Conservation (phyloP, 2,888 invertebrate genomes). For the Polietes domitor region DNA sequence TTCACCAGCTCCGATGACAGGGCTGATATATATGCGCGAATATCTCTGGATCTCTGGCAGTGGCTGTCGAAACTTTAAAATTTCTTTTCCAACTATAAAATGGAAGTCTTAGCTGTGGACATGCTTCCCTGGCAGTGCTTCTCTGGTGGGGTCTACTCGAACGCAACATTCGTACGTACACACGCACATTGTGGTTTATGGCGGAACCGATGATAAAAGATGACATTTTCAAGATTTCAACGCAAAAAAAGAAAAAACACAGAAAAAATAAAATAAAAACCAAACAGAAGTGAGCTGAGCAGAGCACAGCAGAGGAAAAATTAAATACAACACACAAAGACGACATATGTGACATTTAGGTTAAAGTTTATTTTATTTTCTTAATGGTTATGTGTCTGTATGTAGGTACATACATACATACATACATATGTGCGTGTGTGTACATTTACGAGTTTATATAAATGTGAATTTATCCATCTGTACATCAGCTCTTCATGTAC, state of each 20-base stretch:
- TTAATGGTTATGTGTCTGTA: background rate
- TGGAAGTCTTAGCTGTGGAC: background rate
- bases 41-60: too few relatives aligned
- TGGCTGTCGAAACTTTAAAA: too few relatives aligned
- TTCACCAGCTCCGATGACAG: too few relatives aligned
- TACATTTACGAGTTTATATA: background rate
- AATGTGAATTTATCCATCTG: background rate
- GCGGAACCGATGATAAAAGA: constrained; percentile 36
- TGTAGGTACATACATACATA: background rate
- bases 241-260: too few relatives aligned
- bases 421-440: background rate
- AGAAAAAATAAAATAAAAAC: background rate
- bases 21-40: too few relatives aligned
- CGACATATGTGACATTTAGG: constrained; percentile 38
- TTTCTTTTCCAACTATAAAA: background rate
- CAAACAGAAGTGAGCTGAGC: background rate
- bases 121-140: constrained; percentile 14
- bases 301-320: background rate
- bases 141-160: too few relatives aligned
- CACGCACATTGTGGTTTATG: constrained; percentile 30
- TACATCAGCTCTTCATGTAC: background rate
- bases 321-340: constrained; percentile 31
- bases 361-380: constrained; percentile 32
- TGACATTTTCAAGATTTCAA: constrained; percentile 31
- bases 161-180: too few relatives aligned